Percentiles rank a stretch among this genome's conserved stretches.
These are phyloP conservation scores for Philotrypesis tridentata DNA, from an alignment of 1,140 invertebrate species.

Conservation along the genomic window DNA sequence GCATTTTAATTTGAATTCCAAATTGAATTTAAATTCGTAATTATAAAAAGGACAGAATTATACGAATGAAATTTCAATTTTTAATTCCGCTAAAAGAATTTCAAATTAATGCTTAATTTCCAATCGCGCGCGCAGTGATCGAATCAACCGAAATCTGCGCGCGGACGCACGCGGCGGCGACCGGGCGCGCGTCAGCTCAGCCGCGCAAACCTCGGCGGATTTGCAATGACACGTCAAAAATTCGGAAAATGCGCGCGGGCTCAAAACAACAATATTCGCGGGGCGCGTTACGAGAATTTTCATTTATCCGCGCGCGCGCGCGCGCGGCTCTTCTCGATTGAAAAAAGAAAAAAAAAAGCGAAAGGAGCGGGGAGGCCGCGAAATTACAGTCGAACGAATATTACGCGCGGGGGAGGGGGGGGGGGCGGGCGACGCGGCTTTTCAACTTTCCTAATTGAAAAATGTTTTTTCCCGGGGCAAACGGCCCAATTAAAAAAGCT, in stretches of 20 bases:
- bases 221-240: background rate
- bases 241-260: background rate
- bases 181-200: no score
- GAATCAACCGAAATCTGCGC: background rate
- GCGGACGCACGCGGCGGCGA: background rate
- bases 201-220: background rate
- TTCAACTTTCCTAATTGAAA: slow-evolving; percentile 34
- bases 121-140: background rate
- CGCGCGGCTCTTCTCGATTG: background rate
- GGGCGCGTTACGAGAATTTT: background rate
- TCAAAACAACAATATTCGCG: background rate
- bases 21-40: background rate
- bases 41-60: background rate
- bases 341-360: background rate
- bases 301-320: background rate
- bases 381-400: slow-evolving; percentile 27
- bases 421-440: no score
- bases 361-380: background rate
- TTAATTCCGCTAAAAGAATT: background rate
- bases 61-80: background rate
- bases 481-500: slow-evolving; percentile 35
- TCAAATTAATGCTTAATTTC: background rate
- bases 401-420: no score
- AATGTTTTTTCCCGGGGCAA: slow-evolving; percentile 15
- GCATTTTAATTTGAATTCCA: background rate